These are phyloP conservation scores for fruit fly (Drosophila melanogaster) DNA, from an alignment of 1,140 invertebrate species.

Conservation along the genomic window DNA sequence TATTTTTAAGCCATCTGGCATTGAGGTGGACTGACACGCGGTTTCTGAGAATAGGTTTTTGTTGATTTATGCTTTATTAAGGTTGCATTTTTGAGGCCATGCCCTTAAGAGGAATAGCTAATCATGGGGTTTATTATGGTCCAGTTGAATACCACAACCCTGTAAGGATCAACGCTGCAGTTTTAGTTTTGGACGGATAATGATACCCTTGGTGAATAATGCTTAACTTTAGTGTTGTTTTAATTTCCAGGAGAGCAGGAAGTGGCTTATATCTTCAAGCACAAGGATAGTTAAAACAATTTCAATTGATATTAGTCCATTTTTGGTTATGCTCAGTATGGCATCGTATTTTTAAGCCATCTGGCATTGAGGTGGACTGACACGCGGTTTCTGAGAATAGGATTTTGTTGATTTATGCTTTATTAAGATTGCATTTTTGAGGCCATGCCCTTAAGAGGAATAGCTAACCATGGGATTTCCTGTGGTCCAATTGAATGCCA, in stretches of 20 bases:
- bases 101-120: conserved; percentile 70
- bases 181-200: conserved; percentile 56
- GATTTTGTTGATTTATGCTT: conserved; percentile 41
- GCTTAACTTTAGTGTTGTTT: conserved; percentile 6
- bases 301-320: conserved; percentile 18
- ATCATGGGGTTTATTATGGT: conserved; percentile 53
- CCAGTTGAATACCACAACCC: conserved; percentile 56
- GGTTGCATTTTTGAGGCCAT: conserved; percentile 61
- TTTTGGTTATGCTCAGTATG: conserved; percentile 11
- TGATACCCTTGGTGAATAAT: neutral
- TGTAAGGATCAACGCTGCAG: conserved; percentile 38
- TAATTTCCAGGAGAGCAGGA: conserved; percentile 42
- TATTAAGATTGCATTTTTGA: conserved; percentile 70
- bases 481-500: conserved; percentile 61
- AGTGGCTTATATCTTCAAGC: conserved; percentile 24
- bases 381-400: neutral
- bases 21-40: conserved; percentile 8
- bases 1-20: conserved; percentile 1
- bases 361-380: conserved; percentile 10
- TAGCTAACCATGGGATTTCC: conserved; percentile 48
- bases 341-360: neutral
- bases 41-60: neutral
- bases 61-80: conserved; percentile 64
- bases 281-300: conserved; percentile 34
- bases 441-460: conserved; percentile 72